Conservation (phyloP, 2,113 vertebrate species). For the Lepus timidus region DNA sequence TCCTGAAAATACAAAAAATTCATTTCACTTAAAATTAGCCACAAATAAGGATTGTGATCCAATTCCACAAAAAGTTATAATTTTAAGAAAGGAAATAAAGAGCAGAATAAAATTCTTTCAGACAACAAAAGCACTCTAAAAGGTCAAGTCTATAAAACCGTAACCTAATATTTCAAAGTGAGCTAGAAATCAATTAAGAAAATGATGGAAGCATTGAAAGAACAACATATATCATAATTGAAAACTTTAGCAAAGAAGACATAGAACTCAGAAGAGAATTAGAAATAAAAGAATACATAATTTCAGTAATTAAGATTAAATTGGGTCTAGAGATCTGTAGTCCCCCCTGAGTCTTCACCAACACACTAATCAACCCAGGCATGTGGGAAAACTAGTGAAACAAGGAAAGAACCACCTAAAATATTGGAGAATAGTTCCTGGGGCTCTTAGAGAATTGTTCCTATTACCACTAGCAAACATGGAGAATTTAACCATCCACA, state of each 20-base stretch:
- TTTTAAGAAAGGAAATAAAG: slow-evolving; percentile 60
- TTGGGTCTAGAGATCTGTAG: background rate
- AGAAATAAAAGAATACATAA: slow-evolving; percentile 53
- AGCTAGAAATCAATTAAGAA: slow-evolving; percentile 67
- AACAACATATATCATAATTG: slow-evolving; percentile 50
- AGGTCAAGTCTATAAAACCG: slow-evolving; percentile 62
- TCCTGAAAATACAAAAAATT: slow-evolving; percentile 68
- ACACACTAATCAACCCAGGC: background rate
- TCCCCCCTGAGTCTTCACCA: slow-evolving; percentile 5
- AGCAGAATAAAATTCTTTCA: slow-evolving; percentile 67
- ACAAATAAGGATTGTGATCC: slow-evolving; percentile 57
- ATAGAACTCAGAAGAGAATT: slow-evolving; percentile 37
- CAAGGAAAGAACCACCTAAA: background rate
- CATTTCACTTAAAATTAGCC: slow-evolving; percentile 65
- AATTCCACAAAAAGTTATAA: slow-evolving; percentile 64
- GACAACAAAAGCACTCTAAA: slow-evolving; percentile 62
- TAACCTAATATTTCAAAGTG: slow-evolving; percentile 69
- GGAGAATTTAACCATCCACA: background rate
- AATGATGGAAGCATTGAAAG: slow-evolving; percentile 57
- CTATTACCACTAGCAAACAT: background rate
- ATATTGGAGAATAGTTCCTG: background rate
- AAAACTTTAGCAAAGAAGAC: slow-evolving; percentile 26
- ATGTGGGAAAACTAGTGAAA: background rate
- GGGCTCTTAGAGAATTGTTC: background rate
- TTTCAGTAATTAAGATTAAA: slow-evolving; percentile 67